Conservation (phyloP, 1,140 invertebrate genomes). For the Drosophila sp. region DNA sequence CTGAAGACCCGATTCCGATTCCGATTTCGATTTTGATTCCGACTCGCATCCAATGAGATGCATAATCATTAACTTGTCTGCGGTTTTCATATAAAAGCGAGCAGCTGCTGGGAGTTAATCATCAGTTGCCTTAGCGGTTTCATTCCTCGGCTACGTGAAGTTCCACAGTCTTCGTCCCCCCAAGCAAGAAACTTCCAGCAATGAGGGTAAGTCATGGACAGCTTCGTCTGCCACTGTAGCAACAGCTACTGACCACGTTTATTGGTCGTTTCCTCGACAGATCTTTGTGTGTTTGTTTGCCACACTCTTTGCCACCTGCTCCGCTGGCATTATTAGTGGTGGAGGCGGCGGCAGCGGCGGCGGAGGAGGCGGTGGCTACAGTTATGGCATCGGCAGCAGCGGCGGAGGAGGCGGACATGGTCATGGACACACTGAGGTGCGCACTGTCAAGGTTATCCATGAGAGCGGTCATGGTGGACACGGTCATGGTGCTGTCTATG, state of each 20-base stretch:
- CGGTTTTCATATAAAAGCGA: conserved; percentile 57
- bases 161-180: conserved; percentile 70
- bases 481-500: conserved; percentile 41
- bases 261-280: conserved; percentile 26
- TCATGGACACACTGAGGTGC: conserved; percentile 47
- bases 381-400: conserved; percentile 51
- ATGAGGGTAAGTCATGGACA: conserved; percentile 60
- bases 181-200: conserved; percentile 80
- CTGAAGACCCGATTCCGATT: background rate
- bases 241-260: background rate
- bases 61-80: conserved; percentile 30
- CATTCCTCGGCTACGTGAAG: conserved; percentile 72
- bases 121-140: conserved; percentile 62
- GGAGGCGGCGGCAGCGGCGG: conserved; percentile 59
- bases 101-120: conserved; percentile 18
- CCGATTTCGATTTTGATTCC: background rate
- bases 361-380: conserved; percentile 64
- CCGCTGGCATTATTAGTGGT: conserved; percentile 74
- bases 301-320: conserved; percentile 68
- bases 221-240: background rate
- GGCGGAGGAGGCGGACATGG: conserved; percentile 27
- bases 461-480: conserved; percentile 31
- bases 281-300: conserved; percentile 76
- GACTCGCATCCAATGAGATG: conserved; percentile 4
- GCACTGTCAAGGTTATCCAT: conserved; percentile 67